Percentiles rank a stretch among this genome's conserved stretches.
Conservation (phyloP, 2,113 vertebrate genomes). For the Macrotus californicus region DNA sequence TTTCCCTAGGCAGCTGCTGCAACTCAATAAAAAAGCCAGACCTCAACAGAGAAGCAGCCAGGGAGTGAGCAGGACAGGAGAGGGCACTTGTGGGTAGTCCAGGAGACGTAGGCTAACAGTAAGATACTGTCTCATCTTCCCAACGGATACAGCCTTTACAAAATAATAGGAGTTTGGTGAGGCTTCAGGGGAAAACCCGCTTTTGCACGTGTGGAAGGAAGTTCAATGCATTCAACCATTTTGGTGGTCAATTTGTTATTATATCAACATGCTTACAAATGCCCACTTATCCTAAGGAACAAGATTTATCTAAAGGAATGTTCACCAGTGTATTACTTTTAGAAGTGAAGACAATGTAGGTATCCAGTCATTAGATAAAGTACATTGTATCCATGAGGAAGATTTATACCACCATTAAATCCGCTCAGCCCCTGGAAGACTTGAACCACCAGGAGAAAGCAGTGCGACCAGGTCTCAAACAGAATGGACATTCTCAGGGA, state of each 20-base stretch:
- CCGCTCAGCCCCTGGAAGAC: accelerated
- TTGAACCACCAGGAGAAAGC: background rate
- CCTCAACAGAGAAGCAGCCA: background rate
- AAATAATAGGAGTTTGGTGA: background rate
- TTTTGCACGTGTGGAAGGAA: background rate
- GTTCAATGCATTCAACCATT: background rate
- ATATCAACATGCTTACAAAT: background rate
- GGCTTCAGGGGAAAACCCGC: background rate
- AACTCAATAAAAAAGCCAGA: background rate
- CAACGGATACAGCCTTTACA: background rate
- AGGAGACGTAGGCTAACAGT: background rate
- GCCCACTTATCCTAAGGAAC: background rate
- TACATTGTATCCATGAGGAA: background rate
- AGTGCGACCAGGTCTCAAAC: background rate
- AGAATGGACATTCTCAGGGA: background rate
- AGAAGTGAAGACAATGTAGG: background rate
- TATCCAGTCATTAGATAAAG: background rate
- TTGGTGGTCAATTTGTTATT: background rate
- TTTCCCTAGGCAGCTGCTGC: background rate
- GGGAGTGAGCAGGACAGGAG: too few relatives aligned
- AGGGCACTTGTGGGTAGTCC: accelerated
- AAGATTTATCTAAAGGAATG: background rate
- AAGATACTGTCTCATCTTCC: background rate
- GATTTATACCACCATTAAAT: accelerated
- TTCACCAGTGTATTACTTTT: background rate